Conservation (phyloP, 1,140 invertebrate genomes). For the Plutomurus gul region DNA sequence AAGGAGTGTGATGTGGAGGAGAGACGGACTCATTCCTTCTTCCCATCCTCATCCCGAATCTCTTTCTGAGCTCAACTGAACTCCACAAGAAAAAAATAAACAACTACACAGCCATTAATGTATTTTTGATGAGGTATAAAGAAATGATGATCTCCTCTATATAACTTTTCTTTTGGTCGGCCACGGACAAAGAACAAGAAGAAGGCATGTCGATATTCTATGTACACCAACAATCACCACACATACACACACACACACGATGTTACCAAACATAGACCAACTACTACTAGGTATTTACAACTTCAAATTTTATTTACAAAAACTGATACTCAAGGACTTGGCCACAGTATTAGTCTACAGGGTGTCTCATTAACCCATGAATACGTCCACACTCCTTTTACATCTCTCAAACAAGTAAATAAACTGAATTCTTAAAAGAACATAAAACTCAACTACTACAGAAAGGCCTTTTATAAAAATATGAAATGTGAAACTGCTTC, state of each 20-base stretch:
- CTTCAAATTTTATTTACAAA: too few species aligned
- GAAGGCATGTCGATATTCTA: slow-evolving; percentile 12
- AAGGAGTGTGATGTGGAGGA: background rate
- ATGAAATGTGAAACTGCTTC: too few species aligned
- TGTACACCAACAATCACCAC: slow-evolving; percentile 32
- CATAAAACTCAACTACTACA: too few species aligned
- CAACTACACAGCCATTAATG: slow-evolving; percentile 51
- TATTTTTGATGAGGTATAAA: slow-evolving; percentile 55
- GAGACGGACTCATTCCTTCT: slow-evolving; percentile 4
- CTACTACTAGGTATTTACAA: too few species aligned
- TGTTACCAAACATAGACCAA: slow-evolving; percentile 4
- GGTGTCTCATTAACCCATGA: too few species aligned
- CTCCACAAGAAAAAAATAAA: slow-evolving; percentile 39
- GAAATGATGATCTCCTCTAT: slow-evolving; percentile 44
- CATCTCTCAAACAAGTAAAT: too few species aligned
- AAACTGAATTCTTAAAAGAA: too few species aligned
- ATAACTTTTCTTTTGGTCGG: slow-evolving; percentile 40
- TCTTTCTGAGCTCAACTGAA: background rate
- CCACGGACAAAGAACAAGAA: slow-evolving; percentile 43
- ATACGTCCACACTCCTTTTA: too few species aligned
- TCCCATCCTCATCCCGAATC: background rate
- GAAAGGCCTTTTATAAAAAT: too few species aligned
- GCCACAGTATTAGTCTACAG: too few species aligned
- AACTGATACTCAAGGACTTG: too few species aligned
- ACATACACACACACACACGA: background rate